Evolutionary conservation across 2,113 vertebrate genomes (phyloP).

Genomic region (Misgurnus mizolepis): DNA sequence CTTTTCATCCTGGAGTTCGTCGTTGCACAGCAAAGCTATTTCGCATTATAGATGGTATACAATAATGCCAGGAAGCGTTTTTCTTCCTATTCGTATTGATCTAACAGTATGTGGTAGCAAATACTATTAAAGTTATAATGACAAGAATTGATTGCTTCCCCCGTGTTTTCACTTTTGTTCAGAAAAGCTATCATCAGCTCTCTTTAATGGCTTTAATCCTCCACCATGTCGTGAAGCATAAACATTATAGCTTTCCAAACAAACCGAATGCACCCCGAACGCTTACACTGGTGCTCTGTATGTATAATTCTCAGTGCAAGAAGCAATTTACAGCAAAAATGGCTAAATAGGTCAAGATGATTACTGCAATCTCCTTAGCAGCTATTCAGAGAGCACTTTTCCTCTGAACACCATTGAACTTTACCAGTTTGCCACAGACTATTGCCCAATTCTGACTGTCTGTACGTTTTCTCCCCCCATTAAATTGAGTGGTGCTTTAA

Average conservation of each 20-base stretch:
- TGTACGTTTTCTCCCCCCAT: slow-evolving; percentile 23
- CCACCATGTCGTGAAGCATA: background rate
- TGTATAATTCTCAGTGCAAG: slow-evolving; percentile 18
- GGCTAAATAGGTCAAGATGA: slow-evolving; percentile 1
- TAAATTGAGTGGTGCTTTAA: slow-evolving; percentile 41
- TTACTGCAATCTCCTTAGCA: slow-evolving; percentile 29
- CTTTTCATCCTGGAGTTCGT: background rate
- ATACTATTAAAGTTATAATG: slow-evolving; percentile 27
- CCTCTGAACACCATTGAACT: slow-evolving; percentile 41
- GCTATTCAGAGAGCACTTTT: slow-evolving; percentile 3
- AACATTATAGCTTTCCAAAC: slow-evolving; percentile 20
- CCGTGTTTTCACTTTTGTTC: slow-evolving; percentile 10
- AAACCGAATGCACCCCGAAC: slow-evolving; percentile 1
- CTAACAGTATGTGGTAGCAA: slow-evolving; percentile 27
- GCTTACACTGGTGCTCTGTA: background rate
- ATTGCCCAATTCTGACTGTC: slow-evolving; percentile 41
- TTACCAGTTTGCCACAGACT: slow-evolving; percentile 25
- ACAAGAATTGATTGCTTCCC: slow-evolving; percentile 13
- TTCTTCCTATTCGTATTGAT: slow-evolving; percentile 15
- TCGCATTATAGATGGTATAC: background rate
- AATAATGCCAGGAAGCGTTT: background rate
- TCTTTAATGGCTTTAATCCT: slow-evolving; percentile 22
- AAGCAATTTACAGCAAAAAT: slow-evolving; percentile 44
- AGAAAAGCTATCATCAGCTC: slow-evolving; percentile 26
- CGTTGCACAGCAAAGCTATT: background rate